phyloP scores from a whole-genome alignment of 2,888 invertebrate genomes.

The Caenorhabditis panamensis region DNA sequence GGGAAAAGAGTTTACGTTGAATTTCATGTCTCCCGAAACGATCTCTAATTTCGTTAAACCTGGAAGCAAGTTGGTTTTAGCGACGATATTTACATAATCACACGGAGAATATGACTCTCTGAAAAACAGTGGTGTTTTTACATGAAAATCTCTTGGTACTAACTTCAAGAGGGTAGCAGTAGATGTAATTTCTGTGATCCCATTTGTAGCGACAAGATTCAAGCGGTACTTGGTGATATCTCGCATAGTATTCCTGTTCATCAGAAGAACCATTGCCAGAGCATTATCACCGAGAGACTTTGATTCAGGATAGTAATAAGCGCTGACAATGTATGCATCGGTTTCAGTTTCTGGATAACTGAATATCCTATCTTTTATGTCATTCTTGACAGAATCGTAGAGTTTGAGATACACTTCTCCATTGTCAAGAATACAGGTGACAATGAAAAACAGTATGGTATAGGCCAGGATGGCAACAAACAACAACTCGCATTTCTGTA shows the following conservation, averaged over 20 bases:
- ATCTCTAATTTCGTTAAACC: constrained; percentile 25
- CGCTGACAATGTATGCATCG: constrained; percentile 32
- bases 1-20: background rate
- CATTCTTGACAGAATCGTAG: background rate
- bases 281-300: constrained; percentile 35
- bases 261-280: constrained; percentile 23
- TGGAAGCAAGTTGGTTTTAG: background rate
- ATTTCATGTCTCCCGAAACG: background rate
- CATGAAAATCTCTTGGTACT: background rate
- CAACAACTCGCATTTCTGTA: background rate
- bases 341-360: background rate
- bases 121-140: background rate
- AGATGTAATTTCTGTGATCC: background rate
- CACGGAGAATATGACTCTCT: background rate
- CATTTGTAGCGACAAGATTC: constrained; percentile 16
- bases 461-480: background rate
- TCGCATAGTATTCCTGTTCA: constrained; percentile 38
- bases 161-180: constrained; percentile 22
- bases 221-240: constrained; percentile 37
- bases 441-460: background rate
- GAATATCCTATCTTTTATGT: background rate
- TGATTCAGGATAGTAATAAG: constrained; percentile 34
- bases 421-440: background rate
- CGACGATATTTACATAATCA: background rate
- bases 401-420: background rate